These are phyloP conservation scores for Campylomormyrus tamandua DNA, from an alignment of 2,113 vertebrate species.

Conservation along the genomic window DNA sequence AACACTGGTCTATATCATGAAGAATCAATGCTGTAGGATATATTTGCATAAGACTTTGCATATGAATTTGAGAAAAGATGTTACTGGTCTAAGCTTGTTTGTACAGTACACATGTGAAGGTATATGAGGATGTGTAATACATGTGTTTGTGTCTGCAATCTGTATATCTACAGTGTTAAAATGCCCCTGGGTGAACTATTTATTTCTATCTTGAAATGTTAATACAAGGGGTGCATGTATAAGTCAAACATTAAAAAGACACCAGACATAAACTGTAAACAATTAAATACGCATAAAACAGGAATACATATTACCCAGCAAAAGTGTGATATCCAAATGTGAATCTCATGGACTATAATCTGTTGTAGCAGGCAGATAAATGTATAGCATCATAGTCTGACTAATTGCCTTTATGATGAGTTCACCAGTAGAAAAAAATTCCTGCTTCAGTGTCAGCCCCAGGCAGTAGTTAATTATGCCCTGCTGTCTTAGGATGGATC, in stretches of 20 bases:
- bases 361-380: not conserved
- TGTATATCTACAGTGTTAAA: not conserved
- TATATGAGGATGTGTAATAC: not conserved
- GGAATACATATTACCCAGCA: not conserved
- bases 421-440: not conserved
- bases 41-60: not conserved
- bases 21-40: not conserved
- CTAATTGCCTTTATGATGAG: not conserved
- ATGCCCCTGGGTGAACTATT: not conserved
- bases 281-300: not conserved
- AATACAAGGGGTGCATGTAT: not conserved
- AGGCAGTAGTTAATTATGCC: not conserved
- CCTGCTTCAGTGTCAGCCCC: not conserved
- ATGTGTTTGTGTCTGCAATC: not conserved
- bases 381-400: not conserved
- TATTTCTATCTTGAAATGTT: not conserved
- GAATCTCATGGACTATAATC: conserved; percentile 1
- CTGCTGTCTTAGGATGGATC: not conserved
- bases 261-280: not conserved
- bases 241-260: not conserved
- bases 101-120: not conserved
- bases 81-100: not conserved
- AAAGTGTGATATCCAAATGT: not conserved
- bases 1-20: not conserved
- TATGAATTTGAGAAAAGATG: not conserved